Conservation (phyloP, 2,888 invertebrate species). For the Netelia virgata region DNA sequence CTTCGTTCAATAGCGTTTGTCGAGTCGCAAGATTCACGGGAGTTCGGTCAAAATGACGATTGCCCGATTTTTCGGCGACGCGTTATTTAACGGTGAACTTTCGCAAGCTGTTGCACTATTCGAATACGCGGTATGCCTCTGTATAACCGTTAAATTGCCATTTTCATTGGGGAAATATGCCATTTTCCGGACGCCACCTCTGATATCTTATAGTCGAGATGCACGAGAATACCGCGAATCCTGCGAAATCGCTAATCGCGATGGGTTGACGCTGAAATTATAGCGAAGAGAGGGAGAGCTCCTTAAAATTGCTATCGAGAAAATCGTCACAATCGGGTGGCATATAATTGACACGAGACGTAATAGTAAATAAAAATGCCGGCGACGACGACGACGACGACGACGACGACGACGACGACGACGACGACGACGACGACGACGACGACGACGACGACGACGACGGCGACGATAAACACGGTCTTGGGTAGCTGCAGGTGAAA, state of each 20-base stretch:
- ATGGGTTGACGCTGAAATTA: neutral
- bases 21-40: constrained; percentile 33
- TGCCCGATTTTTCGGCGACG: neutral
- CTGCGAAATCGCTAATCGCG: neutral
- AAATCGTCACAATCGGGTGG: constrained; percentile 73
- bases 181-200: too few relatives aligned
- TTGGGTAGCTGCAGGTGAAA: neutral
- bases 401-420: neutral
- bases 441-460: constrained; percentile 6
- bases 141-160: neutral
- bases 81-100: neutral
- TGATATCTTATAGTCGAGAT: too few relatives aligned
- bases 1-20: constrained; percentile 68
- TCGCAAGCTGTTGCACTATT: neutral
- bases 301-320: constrained; percentile 46
- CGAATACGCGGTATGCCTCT: neutral
- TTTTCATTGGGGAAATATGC: neutral
- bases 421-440: neutral
- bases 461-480: neutral
- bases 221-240: neutral
- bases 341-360: constrained; percentile 83
- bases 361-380: constrained; percentile 70
- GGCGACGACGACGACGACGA: neutral
- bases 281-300: neutral
- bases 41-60: neutral